Conservation (phyloP, 2,113 vertebrate species). For the Ptilonorhynchus violaceus region DNA sequence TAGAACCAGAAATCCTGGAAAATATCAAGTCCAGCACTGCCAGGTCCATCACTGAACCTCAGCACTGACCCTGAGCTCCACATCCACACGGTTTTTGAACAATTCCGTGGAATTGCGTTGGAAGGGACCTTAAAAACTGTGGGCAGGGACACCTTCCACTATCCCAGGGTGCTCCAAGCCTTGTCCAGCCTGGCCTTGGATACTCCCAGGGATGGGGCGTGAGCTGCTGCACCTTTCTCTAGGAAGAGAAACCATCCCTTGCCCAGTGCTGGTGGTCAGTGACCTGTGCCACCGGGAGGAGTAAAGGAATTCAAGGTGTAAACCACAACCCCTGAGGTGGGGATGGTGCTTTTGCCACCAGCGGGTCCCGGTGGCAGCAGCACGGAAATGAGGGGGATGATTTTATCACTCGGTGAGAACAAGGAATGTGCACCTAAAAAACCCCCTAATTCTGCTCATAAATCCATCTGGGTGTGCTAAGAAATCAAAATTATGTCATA, state of each 20-base stretch:
- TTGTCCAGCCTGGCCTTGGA: neutral
- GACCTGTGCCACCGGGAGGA: neutral
- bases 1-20: fast-evolving
- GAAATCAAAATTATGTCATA: neutral
- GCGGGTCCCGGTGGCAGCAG: neutral
- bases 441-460: neutral
- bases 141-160: neutral
- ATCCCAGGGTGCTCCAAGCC: neutral
- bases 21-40: neutral
- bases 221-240: neutral
- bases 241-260: neutral
- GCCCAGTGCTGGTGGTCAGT: neutral
- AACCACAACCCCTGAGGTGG: neutral
- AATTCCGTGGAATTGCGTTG: neutral
- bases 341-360: neutral
- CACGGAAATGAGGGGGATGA: fast-evolving
- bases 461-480: fast-evolving
- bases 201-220: neutral
- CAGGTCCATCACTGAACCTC: neutral
- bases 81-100: fast-evolving
- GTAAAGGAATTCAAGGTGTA: neutral
- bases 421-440: neutral
- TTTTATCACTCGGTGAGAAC: neutral
- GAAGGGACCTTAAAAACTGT: neutral
- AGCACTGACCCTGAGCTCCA: neutral